Evolutionary conservation across 2,797 vertebrate genomes (phyloP).

Genomic region (Hydrocynus forskahlii): DNA sequence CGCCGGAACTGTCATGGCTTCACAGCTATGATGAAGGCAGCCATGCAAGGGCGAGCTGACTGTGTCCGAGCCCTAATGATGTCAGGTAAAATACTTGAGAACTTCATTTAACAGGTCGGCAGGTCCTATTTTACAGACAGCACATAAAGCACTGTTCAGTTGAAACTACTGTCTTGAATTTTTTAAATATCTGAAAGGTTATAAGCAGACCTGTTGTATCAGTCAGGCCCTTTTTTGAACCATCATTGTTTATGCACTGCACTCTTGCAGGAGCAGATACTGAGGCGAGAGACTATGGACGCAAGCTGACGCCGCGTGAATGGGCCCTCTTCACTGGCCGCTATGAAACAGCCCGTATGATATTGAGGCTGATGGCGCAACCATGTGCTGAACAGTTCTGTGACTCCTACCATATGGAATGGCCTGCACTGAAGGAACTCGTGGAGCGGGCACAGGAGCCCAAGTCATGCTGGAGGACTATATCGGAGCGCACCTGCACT

Average conservation of each 20-base stretch:
- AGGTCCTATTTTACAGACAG: too few species aligned
- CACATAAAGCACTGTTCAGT: too few species aligned
- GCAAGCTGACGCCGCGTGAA: slow-evolving; percentile 84
- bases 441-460: slow-evolving; percentile 76
- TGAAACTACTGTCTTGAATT: too few species aligned
- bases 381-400: slow-evolving; percentile 92
- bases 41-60: slow-evolving; percentile 90
- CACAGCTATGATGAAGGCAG: slow-evolving; percentile 96
- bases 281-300: slow-evolving; percentile 83
- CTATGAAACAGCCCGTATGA: slow-evolving; percentile 82
- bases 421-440: slow-evolving; percentile 83
- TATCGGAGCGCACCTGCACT: slow-evolving; percentile 74
- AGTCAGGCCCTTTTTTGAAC: background rate
- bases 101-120: background rate
- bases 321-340: slow-evolving; percentile 95
- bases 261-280: slow-evolving; percentile 82
- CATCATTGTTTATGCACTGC: background rate
- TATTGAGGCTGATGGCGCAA: slow-evolving; percentile 83
- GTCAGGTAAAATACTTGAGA: slow-evolving; percentile 77
- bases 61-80: slow-evolving; percentile 89
- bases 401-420: slow-evolving; percentile 84
- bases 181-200: background rate
- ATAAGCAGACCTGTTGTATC: too few species aligned
- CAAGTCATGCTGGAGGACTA: slow-evolving; percentile 79
- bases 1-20: slow-evolving; percentile 92